A percentile compares a stretch with the other conserved stretches of the same genome.
Evolutionary conservation across 1,140 invertebrate species (phyloP).

Genomic region (Pseudomyrmex concolor): DNA sequence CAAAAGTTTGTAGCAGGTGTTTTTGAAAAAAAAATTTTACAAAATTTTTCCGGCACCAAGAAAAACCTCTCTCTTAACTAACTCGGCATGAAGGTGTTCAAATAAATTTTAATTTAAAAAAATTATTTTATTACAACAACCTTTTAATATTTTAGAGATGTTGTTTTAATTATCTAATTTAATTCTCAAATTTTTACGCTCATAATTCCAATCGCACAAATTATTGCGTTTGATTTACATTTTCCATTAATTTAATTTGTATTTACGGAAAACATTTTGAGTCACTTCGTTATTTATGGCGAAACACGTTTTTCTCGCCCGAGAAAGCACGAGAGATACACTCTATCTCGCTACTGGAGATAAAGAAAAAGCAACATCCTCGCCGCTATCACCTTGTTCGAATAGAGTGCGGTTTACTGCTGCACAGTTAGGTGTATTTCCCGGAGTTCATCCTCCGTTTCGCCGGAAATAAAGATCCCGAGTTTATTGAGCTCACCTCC

Average conservation of each 20-base stretch:
- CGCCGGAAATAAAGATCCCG: conserved; percentile 59
- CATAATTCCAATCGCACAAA: neutral
- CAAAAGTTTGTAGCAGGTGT: no score
- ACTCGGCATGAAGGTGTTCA: no score
- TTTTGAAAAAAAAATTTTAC: no score
- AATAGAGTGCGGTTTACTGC: conserved; percentile 42
- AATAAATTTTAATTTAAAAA: neutral
- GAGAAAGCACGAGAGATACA: conserved; percentile 1
- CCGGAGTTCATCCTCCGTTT: conserved; percentile 19
- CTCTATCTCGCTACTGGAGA: conserved; percentile 16
- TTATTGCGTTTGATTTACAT: neutral
- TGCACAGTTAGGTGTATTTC: conserved; percentile 35
- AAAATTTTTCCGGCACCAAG: no score
- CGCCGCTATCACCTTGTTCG: conserved; percentile 23
- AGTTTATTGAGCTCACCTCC: conserved; percentile 47
- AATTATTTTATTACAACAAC: neutral
- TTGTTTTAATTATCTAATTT: neutral
- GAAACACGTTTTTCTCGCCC: neutral
- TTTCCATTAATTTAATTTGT: conserved; percentile 22
- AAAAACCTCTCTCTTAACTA: no score
- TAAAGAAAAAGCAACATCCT: conserved; percentile 41
- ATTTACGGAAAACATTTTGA: neutral
- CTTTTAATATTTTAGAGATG: neutral
- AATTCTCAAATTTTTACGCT: neutral
- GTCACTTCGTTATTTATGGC: conserved; percentile 27